A percentile compares a stretch with the other conserved stretches of the same genome.
Conservation (phyloP, 2,113 vertebrate genomes). For the Pterophyllum scalare region DNA sequence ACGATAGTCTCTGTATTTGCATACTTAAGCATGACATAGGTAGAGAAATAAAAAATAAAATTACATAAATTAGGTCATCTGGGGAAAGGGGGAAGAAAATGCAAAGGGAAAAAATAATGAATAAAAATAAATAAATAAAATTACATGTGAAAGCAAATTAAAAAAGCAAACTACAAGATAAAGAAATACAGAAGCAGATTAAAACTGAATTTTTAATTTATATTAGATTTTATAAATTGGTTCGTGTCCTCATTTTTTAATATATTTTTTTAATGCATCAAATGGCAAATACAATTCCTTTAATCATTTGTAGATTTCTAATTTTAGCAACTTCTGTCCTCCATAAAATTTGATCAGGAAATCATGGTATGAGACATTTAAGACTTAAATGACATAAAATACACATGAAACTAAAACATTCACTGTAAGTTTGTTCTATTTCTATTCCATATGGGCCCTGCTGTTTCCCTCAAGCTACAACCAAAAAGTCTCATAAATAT, state of each 20-base stretch:
- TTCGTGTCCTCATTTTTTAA: not conserved
- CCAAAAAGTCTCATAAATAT: constrained; percentile 39
- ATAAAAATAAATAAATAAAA: not conserved
- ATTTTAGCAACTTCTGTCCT: not conserved
- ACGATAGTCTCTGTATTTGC: not conserved
- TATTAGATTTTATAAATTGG: not conserved
- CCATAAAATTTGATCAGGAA: constrained; percentile 1
- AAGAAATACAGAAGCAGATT: not conserved
- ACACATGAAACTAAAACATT: not conserved
- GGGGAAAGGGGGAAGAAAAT: no score
- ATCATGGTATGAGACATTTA: not conserved
- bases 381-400: not conserved
- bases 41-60: not conserved
- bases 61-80: not conserved
- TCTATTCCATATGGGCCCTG: constrained; percentile 20
- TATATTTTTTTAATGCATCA: no score
- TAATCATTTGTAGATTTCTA: not conserved
- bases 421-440: not conserved
- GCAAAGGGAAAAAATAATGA: not conserved
- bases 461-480: constrained; percentile 31
- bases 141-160: not conserved
- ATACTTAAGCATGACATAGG: not conserved
- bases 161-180: not conserved
- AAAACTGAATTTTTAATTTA: not conserved
- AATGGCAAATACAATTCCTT: no score